phyloP scores from a whole-genome alignment of 2,797 vertebrate species.

The Sebastes flavidus region DNA sequence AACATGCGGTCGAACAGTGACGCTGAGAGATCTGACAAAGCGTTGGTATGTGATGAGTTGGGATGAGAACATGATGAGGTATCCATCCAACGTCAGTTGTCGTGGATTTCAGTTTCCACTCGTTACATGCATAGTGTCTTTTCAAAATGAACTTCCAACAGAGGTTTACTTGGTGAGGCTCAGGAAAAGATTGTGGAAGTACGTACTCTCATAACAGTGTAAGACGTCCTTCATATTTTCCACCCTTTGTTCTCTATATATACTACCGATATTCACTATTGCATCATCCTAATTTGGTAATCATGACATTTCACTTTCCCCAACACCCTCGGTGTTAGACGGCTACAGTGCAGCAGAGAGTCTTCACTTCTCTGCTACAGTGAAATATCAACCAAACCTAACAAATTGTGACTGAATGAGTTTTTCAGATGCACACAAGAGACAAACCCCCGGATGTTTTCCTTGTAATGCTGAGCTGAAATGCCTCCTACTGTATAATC shows the following conservation, averaged over 20 bases:
- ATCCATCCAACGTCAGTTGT: no score
- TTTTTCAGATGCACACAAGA: constrained; percentile 3
- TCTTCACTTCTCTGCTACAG: background rate
- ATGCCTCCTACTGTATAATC: constrained; percentile 49
- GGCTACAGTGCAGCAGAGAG: background rate
- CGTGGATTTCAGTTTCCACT: no score
- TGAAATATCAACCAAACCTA: constrained; percentile 20
- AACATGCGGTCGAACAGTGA: no score
- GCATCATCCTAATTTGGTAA: background rate
- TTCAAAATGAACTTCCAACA: no score
- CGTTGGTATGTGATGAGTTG: background rate
- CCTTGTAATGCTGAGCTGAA: constrained; percentile 11
- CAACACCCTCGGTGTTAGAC: background rate
- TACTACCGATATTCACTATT: no score
- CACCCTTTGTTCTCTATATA: no score
- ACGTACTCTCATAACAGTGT: no score
- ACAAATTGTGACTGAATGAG: constrained; percentile 21
- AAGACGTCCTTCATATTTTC: no score
- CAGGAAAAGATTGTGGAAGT: no score
- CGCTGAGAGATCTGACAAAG: no score
- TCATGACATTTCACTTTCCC: background rate
- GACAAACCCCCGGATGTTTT: constrained; percentile 30
- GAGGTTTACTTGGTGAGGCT: no score
- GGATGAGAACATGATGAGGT: background rate
- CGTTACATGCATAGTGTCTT: no score